phyloP scores from a whole-genome alignment of 2,797 vertebrate species.

The Huso huso region DNA sequence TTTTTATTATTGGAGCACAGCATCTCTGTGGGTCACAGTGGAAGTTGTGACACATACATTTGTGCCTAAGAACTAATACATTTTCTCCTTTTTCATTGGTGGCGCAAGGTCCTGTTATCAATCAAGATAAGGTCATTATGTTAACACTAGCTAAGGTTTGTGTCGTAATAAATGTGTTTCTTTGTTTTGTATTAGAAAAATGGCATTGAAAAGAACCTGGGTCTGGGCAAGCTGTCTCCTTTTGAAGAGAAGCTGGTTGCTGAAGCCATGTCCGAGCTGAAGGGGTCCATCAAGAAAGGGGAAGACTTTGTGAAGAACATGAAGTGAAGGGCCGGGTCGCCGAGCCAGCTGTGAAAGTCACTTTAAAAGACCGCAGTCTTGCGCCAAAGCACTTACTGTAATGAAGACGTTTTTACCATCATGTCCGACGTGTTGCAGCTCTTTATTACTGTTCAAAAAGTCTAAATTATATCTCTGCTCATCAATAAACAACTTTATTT shows the following conservation, averaged over 20 bases:
- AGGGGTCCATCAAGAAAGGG: slow-evolving; percentile 93
- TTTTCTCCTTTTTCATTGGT: no score
- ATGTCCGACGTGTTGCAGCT: slow-evolving; percentile 30
- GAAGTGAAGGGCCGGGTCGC: slow-evolving; percentile 63
- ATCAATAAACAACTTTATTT: slow-evolving; percentile 47
- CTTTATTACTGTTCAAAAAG: slow-evolving; percentile 33
- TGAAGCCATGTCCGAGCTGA: slow-evolving; percentile 77
- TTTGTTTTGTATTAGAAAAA: slow-evolving; percentile 63
- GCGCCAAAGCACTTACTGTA: slow-evolving; percentile 11
- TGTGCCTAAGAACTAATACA: not conserved
- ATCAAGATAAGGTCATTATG: no score
- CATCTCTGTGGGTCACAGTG: no score
- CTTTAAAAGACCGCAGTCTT: slow-evolving; percentile 9
- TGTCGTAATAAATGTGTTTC: not conserved
- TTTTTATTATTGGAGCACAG: no score
- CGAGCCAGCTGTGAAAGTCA: slow-evolving; percentile 21
- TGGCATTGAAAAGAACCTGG: slow-evolving; percentile 94
- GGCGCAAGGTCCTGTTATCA: no score
- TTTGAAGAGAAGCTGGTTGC: slow-evolving; percentile 91
- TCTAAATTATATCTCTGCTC: slow-evolving; percentile 24
- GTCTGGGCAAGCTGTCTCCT: slow-evolving; percentile 79
- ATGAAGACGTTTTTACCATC: slow-evolving; percentile 24
- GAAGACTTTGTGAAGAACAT: slow-evolving; percentile 86
- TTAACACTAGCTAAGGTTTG: not conserved
- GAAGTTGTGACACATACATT: not conserved